Evolutionary conservation across 2,113 vertebrate species (phyloP).

Genomic region (Neotoma lepida): DNA sequence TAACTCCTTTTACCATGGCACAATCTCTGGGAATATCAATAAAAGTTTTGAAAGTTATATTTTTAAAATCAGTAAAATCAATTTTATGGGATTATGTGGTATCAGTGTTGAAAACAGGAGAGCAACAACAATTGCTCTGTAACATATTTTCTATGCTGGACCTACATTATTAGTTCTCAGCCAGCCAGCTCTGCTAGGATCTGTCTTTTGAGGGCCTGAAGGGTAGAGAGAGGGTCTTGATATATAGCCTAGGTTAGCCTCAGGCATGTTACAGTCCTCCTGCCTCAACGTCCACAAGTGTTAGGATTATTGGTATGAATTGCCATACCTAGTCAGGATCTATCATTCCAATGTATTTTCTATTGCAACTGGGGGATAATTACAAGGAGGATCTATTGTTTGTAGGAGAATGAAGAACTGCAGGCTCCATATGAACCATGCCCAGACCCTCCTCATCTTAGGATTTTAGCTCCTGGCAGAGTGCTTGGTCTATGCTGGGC

Average conservation of each 20-base stretch:
- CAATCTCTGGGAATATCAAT: background rate
- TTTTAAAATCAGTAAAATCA: conserved; percentile 44
- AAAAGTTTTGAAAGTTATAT: conserved; percentile 12
- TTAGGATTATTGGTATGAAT: background rate
- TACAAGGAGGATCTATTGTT: background rate
- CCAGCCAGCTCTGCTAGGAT: background rate
- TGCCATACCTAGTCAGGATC: background rate
- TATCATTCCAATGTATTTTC: background rate
- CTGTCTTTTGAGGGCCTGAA: background rate
- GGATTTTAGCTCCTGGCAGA: background rate
- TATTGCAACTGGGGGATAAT: background rate
- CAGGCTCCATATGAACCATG: background rate
- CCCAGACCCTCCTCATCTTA: background rate
- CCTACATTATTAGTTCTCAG: background rate
- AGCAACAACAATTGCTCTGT: conserved; percentile 4
- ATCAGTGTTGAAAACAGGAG: conserved; percentile 3
- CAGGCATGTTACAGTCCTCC: background rate
- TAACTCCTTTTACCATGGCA: background rate
- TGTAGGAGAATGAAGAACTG: background rate
- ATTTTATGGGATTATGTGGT: background rate
- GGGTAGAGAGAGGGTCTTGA: background rate
- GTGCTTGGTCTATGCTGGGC: background rate
- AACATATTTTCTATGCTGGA: background rate
- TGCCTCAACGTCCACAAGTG: background rate
- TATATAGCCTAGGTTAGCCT: background rate